Evolutionary conservation across 2,113 vertebrate species (phyloP).

Genomic region (Podilymbus podiceps): DNA sequence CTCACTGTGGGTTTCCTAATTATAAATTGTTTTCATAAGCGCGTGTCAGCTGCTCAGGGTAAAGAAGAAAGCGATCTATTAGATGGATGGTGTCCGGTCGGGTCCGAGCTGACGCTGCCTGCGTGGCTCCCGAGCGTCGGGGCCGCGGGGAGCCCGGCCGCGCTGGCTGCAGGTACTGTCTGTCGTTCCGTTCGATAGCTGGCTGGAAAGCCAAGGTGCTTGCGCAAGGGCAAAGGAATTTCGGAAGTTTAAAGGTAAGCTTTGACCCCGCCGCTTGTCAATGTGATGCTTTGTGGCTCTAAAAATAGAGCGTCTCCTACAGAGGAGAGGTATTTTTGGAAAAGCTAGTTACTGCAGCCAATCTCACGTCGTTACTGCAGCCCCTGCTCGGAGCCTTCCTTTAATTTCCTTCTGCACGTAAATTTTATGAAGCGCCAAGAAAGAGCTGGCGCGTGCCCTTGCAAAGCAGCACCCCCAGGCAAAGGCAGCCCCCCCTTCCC

Average conservation of each 20-base stretch:
- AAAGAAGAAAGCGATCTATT: accelerated
- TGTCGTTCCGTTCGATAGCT: neutral
- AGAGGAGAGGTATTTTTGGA: neutral
- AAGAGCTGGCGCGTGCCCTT: neutral
- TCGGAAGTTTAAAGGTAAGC: neutral
- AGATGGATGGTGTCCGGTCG: accelerated
- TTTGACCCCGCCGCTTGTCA: neutral
- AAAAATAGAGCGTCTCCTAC: neutral
- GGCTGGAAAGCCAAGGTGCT: neutral
- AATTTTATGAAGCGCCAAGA: neutral
- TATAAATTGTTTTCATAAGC: neutral
- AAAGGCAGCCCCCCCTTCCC: too few species aligned
- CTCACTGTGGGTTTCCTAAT: neutral
- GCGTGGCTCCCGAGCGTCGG: accelerated
- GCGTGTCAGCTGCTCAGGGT: accelerated
- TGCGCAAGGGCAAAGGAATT: neutral
- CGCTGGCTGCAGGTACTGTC: accelerated
- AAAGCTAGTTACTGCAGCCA: neutral
- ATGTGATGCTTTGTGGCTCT: neutral
- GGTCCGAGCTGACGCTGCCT: neutral
- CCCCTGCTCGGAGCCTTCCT: neutral
- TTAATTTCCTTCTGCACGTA: neutral
- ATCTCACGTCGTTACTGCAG: neutral
- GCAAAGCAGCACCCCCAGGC: neutral
- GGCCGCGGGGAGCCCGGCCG: neutral